Conservation (phyloP, 2,113 vertebrate genomes). For the Ariopsis seemanni region DNA sequence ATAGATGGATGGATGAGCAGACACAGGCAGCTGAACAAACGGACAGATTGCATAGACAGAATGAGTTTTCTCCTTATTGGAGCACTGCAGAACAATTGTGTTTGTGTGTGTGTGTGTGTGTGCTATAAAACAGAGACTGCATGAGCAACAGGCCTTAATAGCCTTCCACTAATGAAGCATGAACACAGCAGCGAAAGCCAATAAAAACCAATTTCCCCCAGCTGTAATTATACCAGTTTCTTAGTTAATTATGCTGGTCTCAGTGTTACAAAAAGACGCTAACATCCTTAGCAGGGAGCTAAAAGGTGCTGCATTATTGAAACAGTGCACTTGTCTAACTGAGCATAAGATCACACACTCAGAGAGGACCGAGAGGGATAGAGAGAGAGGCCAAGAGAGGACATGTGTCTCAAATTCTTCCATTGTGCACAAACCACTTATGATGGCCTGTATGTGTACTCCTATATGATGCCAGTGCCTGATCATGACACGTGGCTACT, state of each 20-base stretch:
- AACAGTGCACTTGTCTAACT: slow-evolving; percentile 10
- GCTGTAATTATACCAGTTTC: slow-evolving; percentile 59
- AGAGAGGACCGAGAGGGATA: not conserved
- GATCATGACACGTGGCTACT: not conserved
- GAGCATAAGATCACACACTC: not conserved
- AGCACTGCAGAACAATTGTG: slow-evolving; percentile 14
- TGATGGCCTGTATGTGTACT: not conserved
- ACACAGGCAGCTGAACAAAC: slow-evolving; percentile 7
- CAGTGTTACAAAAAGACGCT: slow-evolving; percentile 48
- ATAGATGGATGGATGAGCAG: slow-evolving; percentile 20
- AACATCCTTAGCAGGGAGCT: slow-evolving; percentile 50
- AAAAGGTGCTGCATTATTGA: slow-evolving; percentile 44
- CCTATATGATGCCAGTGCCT: not conserved
- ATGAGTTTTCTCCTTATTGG: not conserved
- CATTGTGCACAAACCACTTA: not conserved
- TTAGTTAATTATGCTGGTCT: slow-evolving; percentile 60
- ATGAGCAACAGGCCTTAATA: slow-evolving; percentile 58
- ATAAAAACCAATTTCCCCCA: slow-evolving; percentile 61
- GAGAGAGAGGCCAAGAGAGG: slow-evolving; percentile 7
- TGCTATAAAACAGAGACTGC: slow-evolving; percentile 16
- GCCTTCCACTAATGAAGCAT: slow-evolving; percentile 58
- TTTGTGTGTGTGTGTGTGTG: slow-evolving; percentile 13
- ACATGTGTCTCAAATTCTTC: no score
- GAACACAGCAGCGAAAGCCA: slow-evolving; percentile 59
- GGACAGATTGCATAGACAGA: slow-evolving; percentile 18